Percentiles rank a stretch among this genome's conserved stretches.
Conservation (phyloP, 2,797 vertebrate genomes). For the Eidolon dupreanum region DNA sequence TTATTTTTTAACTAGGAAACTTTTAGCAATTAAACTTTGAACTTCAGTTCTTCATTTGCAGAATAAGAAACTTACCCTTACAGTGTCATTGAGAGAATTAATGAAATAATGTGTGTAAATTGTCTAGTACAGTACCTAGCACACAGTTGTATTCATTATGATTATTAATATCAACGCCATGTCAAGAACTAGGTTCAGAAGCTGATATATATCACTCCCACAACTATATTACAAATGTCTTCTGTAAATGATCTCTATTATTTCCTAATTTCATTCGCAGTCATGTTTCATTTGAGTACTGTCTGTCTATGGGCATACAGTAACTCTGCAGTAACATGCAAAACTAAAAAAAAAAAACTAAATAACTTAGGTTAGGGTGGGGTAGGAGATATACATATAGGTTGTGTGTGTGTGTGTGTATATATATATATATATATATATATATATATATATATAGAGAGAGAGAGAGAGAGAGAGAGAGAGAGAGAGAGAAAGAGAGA, state of each 20-base stretch:
- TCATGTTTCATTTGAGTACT: background rate
- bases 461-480: no score
- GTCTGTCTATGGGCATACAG: background rate
- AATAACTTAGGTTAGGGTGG: background rate
- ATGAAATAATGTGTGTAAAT: background rate
- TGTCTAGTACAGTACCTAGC: background rate
- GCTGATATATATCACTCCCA: background rate
- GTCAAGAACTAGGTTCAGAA: background rate
- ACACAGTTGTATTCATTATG: background rate
- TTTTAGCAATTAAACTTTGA: background rate
- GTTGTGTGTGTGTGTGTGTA: no score
- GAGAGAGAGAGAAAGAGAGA: no score
- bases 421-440: no score
- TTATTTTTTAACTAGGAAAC: background rate
- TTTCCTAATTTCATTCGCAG: background rate
- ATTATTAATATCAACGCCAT: background rate
- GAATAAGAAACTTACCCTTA: background rate
- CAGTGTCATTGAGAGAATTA: background rate
- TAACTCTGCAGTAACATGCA: background rate
- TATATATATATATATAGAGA: no score
- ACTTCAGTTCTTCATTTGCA: background rate
- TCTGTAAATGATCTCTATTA: background rate
- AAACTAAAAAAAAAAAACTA: background rate
- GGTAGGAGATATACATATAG: no score
- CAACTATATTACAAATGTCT: background rate